phyloP scores from a whole-genome alignment of 2,113 vertebrate genomes.

The Antennarius striatus region DNA sequence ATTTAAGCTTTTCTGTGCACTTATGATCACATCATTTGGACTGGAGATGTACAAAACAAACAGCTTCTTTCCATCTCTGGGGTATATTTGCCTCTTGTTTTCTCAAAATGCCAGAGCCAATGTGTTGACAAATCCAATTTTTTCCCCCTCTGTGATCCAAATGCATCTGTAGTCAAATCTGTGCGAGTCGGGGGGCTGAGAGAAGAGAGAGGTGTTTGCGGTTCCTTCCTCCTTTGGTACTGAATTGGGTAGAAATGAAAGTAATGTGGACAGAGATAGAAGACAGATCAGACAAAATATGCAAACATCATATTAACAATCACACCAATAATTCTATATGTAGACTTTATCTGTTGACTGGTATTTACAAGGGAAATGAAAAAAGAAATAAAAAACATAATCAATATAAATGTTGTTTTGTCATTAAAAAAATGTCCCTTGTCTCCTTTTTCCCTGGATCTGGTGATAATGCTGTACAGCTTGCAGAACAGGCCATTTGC shows the following conservation, averaged over 20 bases:
- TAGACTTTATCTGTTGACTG: too few relatives aligned
- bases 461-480: too few relatives aligned
- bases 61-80: conserved; percentile 39
- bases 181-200: conserved; percentile 20
- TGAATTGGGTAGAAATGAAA: conserved; percentile 44
- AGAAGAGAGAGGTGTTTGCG: conserved; percentile 31
- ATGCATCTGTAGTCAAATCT: conserved; percentile 58
- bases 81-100: conserved; percentile 59
- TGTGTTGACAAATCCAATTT: conserved; percentile 49
- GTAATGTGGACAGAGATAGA: conserved; percentile 43
- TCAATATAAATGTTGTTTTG: too few relatives aligned
- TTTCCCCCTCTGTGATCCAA: conserved; percentile 47
- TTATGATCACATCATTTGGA: conserved; percentile 62
- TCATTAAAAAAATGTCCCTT: too few relatives aligned
- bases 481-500: too few relatives aligned
- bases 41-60: conserved; percentile 62
- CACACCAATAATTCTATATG: too few relatives aligned
- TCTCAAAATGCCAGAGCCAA: conserved; percentile 58
- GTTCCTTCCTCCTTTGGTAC: conserved; percentile 38
- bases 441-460: too few relatives aligned
- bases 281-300: conserved; percentile 42
- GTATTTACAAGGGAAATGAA: too few relatives aligned
- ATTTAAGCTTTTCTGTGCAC: conserved; percentile 50
- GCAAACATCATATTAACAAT: too few relatives aligned
- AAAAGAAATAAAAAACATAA: too few relatives aligned